phyloP scores from a whole-genome alignment of 2,113 vertebrate genomes.

The Callocephalon fimbriatum region DNA sequence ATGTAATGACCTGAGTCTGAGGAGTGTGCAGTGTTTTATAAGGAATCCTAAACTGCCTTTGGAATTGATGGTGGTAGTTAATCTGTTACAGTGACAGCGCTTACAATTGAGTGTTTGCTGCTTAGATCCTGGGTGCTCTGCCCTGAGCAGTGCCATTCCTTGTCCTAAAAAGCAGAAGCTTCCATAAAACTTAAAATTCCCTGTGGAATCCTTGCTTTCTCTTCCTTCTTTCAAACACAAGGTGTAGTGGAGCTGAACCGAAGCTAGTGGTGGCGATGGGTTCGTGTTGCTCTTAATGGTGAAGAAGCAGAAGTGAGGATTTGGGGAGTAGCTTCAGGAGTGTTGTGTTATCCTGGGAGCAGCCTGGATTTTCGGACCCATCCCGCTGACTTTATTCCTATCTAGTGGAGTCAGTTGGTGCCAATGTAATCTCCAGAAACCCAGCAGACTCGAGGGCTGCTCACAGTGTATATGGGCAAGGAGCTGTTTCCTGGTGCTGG shows the following conservation, averaged over 20 bases:
- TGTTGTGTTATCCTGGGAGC: fast-evolving
- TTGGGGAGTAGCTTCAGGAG: not conserved
- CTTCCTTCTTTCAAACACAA: not conserved
- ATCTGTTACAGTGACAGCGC: not conserved
- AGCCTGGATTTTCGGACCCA: not conserved
- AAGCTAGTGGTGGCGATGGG: not conserved
- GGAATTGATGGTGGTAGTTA: not conserved
- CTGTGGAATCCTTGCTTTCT: not conserved
- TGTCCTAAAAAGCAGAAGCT: not conserved
- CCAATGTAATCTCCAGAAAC: not conserved
- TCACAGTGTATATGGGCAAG: not conserved
- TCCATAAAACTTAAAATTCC: not conserved
- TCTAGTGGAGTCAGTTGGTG: not conserved
- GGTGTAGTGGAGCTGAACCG: fast-evolving
- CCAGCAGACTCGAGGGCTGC: not conserved
- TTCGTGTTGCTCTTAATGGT: not conserved
- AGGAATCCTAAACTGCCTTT: not conserved
- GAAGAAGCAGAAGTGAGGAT: not conserved
- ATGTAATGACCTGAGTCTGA: fast-evolving
- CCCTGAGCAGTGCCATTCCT: not conserved
- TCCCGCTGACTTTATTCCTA: not conserved
- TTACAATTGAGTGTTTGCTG: not conserved
- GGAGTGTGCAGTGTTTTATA: fast-evolving
- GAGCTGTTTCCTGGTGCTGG: not conserved
- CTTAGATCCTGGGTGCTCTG: fast-evolving